phyloP scores from a whole-genome alignment of 35 echinoderm and acorn worm genomes.

The Amphiura filiformis region DNA sequence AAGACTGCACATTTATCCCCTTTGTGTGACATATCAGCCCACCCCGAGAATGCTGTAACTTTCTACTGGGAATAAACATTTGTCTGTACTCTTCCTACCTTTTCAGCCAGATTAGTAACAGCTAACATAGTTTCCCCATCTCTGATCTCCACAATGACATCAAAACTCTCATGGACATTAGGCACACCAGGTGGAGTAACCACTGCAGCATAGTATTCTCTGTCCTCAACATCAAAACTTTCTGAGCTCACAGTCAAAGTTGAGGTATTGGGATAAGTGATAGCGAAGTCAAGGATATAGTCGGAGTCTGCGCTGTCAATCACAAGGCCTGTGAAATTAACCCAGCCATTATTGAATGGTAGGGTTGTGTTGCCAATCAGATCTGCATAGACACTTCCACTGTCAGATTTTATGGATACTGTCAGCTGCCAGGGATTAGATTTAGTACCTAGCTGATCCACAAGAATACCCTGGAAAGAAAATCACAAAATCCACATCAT shows the following conservation, averaged over 20 bases:
- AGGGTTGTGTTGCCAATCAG: conserved; percentile 70
- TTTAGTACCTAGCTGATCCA: conserved; percentile 54
- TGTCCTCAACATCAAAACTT: conserved; percentile 46
- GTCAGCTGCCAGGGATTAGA: conserved; percentile 78
- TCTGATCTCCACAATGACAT: conserved; percentile 38
- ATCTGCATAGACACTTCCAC: neutral
- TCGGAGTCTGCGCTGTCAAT: conserved; percentile 25
- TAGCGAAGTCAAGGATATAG: conserved; percentile 72
- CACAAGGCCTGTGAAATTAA: conserved; percentile 71
- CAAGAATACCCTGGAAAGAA: conserved; percentile 51
- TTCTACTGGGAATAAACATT: no score
- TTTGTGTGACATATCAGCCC: no score
- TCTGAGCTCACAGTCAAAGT: conserved; percentile 30
- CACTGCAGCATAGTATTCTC: conserved; percentile 20
- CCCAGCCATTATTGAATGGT: conserved; percentile 61
- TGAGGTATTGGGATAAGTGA: conserved; percentile 62
- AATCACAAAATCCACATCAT: neutral
- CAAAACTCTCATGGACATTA: conserved; percentile 24
- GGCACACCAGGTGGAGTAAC: conserved; percentile 1
- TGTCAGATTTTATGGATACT: conserved; percentile 21
- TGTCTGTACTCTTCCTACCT: no score
- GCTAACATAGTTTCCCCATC: conserved; percentile 11
- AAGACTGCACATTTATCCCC: no score
- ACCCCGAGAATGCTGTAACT: no score
- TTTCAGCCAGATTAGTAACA: conserved; percentile 15